phyloP scores from a whole-genome alignment of 2,113 vertebrate species.

The Ardeotis arabs region DNA sequence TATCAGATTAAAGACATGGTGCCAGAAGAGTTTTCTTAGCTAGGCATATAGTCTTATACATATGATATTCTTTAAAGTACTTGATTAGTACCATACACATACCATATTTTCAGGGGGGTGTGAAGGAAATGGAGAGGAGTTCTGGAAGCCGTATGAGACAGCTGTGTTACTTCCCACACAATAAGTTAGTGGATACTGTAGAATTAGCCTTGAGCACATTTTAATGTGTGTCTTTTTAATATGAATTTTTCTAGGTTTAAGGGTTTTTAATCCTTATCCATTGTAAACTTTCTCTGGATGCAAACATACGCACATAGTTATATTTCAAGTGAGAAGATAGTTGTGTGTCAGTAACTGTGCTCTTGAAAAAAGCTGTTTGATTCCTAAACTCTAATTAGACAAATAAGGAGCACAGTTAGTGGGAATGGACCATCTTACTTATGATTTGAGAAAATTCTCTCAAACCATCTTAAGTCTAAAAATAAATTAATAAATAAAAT shows the following conservation, averaged over 20 bases:
- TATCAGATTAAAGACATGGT: not conserved
- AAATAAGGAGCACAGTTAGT: not conserved
- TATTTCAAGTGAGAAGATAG: not conserved
- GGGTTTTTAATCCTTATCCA: not conserved
- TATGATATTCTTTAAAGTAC: not conserved
- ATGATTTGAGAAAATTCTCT: not conserved
- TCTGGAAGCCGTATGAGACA: constrained; percentile 13
- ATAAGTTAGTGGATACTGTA: not conserved
- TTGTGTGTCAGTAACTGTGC: not conserved
- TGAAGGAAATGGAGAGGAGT: not conserved
- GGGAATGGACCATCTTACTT: not conserved
- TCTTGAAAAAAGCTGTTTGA: not conserved
- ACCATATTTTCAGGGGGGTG: not conserved
- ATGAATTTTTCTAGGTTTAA: not conserved
- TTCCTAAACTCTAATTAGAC: not conserved
- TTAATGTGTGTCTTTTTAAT: not conserved
- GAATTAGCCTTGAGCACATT: not conserved
- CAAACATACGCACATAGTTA: not conserved
- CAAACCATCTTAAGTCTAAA: not conserved
- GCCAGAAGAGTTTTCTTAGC: not conserved
- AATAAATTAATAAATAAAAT: not conserved
- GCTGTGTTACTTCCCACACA: not conserved
- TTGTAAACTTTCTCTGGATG: not conserved
- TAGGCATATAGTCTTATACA: not conserved
- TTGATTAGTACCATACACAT: constrained; percentile 2